Evolutionary conservation across 2,888 invertebrate species (phyloP).

Genomic region (Boloria selene): DNA sequence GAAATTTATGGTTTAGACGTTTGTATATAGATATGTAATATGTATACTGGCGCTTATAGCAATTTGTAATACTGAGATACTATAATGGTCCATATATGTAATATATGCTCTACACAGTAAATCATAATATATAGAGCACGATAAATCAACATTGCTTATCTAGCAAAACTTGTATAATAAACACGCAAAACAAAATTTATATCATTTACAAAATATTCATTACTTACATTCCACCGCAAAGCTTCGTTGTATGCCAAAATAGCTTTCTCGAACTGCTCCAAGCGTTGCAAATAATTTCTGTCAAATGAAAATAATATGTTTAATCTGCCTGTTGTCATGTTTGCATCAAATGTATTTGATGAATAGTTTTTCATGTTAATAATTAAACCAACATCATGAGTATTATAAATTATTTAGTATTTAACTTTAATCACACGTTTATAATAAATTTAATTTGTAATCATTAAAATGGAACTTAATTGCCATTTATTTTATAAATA

Average conservation of each 20-base stretch:
- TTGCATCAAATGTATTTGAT: not conserved
- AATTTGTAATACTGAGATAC: constrained; percentile 7
- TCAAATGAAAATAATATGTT: constrained; percentile 36
- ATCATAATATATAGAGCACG: constrained; percentile 4
- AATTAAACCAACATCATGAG: not conserved
- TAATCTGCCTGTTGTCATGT: constrained; percentile 21
- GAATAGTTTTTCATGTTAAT: not conserved
- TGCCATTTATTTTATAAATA: too few species aligned
- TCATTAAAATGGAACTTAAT: too few species aligned
- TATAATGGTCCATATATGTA: not conserved
- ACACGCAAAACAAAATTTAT: constrained; percentile 16
- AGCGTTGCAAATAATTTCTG: constrained; percentile 75
- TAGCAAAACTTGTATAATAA: constrained; percentile 4
- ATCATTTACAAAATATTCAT: constrained; percentile 24
- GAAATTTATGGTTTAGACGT: too few species aligned
- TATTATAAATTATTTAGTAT: not conserved
- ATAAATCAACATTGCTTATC: constrained; percentile 15
- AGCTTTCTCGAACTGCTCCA: constrained; percentile 72
- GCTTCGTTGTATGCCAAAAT: constrained; percentile 74
- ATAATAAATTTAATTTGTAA: too few species aligned
- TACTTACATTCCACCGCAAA: constrained; percentile 73
- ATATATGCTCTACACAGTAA: constrained; percentile 1
- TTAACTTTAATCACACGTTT: too few species aligned
- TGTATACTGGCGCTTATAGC: not conserved
- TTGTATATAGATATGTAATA: too few species aligned